These are phyloP conservation scores for Herpailurus yagouaroundi DNA, from an alignment of 2,113 vertebrate genomes.

Conservation along the genomic window DNA sequence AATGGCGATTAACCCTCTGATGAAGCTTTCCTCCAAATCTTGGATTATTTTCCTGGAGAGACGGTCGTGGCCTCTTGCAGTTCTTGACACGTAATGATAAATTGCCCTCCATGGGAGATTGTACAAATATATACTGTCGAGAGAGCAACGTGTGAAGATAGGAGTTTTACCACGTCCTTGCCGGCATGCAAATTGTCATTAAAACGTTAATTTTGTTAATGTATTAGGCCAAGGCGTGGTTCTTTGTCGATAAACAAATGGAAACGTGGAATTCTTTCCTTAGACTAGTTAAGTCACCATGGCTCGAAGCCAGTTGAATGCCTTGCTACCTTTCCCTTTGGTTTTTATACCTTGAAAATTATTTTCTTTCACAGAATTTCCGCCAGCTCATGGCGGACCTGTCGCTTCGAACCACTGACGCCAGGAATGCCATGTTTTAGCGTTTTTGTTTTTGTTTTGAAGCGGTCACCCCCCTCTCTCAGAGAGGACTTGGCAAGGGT, in stretches of 20 bases:
- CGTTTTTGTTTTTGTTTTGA: constrained; percentile 5
- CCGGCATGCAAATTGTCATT: not conserved
- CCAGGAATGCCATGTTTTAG: not conserved
- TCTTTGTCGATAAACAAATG: not conserved
- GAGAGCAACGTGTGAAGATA: not conserved
- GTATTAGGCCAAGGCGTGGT: not conserved
- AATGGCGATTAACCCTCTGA: not conserved
- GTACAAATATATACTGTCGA: not conserved
- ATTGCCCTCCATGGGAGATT: not conserved
- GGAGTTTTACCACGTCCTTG: not conserved
- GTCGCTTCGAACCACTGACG: not conserved
- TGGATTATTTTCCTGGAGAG: constrained; percentile 38
- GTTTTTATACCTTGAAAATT: not conserved
- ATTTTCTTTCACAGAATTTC: not conserved
- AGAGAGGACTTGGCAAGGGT: not conserved
- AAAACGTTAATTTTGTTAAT: not conserved
- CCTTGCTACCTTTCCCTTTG: not conserved
- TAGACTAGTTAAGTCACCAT: not conserved
- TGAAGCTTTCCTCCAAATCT: not conserved
- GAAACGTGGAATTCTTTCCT: not conserved
- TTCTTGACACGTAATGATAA: constrained; percentile 49
- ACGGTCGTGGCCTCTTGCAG: constrained; percentile 12
- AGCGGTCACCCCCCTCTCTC: not conserved
- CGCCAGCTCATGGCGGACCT: not conserved
- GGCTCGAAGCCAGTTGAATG: not conserved